phyloP scores from a whole-genome alignment of 2,113 vertebrate species.

The Xiphophorus couchianus region DNA sequence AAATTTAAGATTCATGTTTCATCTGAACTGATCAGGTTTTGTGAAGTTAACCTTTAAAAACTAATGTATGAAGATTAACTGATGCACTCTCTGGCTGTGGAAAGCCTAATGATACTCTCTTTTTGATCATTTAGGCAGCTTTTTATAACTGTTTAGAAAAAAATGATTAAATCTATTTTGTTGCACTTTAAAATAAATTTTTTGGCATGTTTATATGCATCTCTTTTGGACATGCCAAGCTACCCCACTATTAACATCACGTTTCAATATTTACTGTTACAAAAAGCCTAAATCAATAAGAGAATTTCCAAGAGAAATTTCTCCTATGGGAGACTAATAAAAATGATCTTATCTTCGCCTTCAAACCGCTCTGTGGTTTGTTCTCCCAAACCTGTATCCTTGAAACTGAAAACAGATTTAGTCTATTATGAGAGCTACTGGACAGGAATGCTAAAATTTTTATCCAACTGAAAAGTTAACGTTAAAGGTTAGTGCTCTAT shows the following conservation, averaged over 20 bases:
- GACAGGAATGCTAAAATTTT: slow-evolving; percentile 45
- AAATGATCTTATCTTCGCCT: too few relatives aligned
- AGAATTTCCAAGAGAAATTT: too few relatives aligned
- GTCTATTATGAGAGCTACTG: slow-evolving; percentile 53
- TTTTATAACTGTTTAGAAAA: not conserved
- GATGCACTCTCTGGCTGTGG: not conserved
- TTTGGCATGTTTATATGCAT: not conserved
- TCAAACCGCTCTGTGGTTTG: slow-evolving; percentile 24
- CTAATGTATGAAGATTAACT: too few relatives aligned
- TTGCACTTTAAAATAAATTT: not conserved
- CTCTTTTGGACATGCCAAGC: not conserved
- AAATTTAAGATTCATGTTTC: too few relatives aligned
- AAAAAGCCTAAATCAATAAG: not conserved
- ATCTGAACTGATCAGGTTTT: too few relatives aligned
- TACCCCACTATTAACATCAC: not conserved
- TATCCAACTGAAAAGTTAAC: slow-evolving; percentile 57
- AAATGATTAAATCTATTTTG: not conserved
- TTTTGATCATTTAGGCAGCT: not conserved
- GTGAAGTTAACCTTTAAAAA: too few relatives aligned
- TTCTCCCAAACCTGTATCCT: slow-evolving; percentile 39
- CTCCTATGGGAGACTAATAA: too few relatives aligned
- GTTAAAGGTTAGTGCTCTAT: slow-evolving; percentile 41
- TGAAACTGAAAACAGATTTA: slow-evolving; percentile 57
- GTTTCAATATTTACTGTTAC: not conserved
- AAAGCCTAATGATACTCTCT: not conserved